Conservation (phyloP, 2,113 vertebrate genomes). For the Sapayoa aenigma region DNA sequence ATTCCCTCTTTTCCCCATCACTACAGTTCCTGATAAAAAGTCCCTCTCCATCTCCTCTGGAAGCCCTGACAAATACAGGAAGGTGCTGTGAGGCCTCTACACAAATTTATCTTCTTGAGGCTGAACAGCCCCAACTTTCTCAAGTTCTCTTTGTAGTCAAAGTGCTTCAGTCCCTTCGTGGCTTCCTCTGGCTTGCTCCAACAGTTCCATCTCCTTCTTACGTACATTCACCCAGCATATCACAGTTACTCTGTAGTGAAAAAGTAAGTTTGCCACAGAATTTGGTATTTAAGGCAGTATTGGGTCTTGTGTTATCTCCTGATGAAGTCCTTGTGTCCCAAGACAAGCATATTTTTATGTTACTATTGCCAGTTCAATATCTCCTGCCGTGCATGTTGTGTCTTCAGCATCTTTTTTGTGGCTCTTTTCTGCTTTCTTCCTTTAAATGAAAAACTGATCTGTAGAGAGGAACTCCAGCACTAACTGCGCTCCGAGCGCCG, state of each 20-base stretch:
- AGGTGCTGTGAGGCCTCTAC: not conserved
- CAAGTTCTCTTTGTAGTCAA: not conserved
- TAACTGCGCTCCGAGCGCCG: not conserved
- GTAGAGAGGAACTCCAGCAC: not conserved
- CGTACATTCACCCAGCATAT: not conserved
- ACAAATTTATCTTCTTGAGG: not conserved
- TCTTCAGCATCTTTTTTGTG: not conserved
- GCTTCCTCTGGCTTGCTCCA: not conserved
- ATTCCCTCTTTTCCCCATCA: not conserved
- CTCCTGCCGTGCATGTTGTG: not conserved
- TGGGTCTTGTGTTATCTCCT: not conserved
- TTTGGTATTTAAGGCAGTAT: not conserved
- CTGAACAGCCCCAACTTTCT: not conserved
- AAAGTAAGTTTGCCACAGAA: not conserved
- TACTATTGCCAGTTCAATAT: not conserved
- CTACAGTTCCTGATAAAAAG: not conserved
- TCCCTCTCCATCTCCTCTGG: not conserved
- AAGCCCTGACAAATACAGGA: not conserved
- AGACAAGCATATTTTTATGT: not conserved
- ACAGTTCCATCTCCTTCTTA: not conserved
- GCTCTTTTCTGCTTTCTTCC: not conserved
- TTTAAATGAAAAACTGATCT: not conserved
- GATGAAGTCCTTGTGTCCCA: not conserved
- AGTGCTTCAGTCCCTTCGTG: not conserved
- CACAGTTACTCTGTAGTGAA: not conserved